Evolutionary conservation across 2,888 invertebrate species (phyloP).

Genomic region (Drosophila pseudotalamancana): DNA sequence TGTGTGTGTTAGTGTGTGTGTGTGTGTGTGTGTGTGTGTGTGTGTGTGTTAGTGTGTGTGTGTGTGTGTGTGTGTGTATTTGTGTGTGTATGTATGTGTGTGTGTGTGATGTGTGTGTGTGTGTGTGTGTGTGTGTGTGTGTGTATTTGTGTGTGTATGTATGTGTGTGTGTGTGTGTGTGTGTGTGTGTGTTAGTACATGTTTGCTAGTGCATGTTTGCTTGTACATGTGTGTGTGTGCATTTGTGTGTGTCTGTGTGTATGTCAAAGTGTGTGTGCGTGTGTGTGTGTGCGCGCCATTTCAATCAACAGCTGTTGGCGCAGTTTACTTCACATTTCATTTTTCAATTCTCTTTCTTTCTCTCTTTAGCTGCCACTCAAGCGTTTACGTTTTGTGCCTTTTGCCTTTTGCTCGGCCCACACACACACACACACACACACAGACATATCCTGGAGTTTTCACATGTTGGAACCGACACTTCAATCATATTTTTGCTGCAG

Average conservation of each 20-base stretch:
- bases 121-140: constrained; percentile 30
- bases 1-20: background rate
- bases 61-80: no score
- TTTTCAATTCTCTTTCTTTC: constrained; percentile 55
- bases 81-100: constrained; percentile 21
- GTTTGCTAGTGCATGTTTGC: constrained; percentile 40
- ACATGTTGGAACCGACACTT: constrained; percentile 46
- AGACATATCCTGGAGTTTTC: background rate
- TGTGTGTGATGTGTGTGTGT: constrained; percentile 45
- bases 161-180: background rate
- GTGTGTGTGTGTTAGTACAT: constrained; percentile 47
- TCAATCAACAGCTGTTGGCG: constrained; percentile 74
- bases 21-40: constrained; percentile 48
- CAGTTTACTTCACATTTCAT: constrained; percentile 52
- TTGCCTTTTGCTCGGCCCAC: constrained; percentile 40
- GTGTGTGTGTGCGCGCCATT: constrained; percentile 34
- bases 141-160: no score
- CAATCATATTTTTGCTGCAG: constrained; percentile 75
- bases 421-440: constrained; percentile 28
- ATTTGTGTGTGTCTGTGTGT: constrained; percentile 18
- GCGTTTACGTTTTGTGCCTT: constrained; percentile 50
- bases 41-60: constrained; percentile 29
- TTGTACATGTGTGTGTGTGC: background rate
- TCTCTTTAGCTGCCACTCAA: constrained; percentile 49
- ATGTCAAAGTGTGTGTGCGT: constrained; percentile 33